Conservation (phyloP, 1,140 invertebrate genomes). For the Euura lappo region DNA sequence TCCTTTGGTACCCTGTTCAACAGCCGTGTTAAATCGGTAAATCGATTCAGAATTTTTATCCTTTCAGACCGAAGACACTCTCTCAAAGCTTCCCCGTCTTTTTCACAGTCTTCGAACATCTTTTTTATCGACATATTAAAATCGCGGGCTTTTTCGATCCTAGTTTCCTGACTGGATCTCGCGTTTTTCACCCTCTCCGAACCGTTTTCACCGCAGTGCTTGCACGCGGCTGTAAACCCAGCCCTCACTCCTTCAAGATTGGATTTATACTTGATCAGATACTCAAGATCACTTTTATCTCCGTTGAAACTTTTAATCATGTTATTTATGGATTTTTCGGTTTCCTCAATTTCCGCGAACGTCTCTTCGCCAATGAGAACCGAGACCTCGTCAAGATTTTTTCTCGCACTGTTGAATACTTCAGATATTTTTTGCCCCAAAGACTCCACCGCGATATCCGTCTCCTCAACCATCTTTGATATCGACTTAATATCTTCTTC, state of each 20-base stretch:
- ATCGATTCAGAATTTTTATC: not conserved
- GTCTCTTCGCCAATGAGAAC: slow-evolving; percentile 2
- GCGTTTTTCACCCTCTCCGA: slow-evolving; percentile 1
- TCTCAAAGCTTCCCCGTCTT: not conserved
- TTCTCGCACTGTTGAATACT: not conserved
- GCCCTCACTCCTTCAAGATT: not conserved
- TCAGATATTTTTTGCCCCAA: slow-evolving; percentile 3
- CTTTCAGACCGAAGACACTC: not conserved
- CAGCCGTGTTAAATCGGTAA: not conserved
- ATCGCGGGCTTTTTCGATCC: slow-evolving; percentile 8
- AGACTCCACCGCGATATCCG: slow-evolving; percentile 6
- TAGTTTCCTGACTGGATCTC: slow-evolving; percentile 3
- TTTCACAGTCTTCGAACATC: not conserved
- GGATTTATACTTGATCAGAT: slow-evolving; percentile 4
- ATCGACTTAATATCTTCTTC: slow-evolving; percentile 10
- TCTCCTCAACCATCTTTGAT: slow-evolving; percentile 8
- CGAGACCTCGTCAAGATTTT: not conserved
- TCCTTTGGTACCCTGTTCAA: not conserved
- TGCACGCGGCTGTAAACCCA: not conserved
- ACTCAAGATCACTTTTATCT: slow-evolving; percentile 3
- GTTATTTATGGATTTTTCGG: slow-evolving; percentile 13
- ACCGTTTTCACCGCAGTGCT: slow-evolving; percentile 15
- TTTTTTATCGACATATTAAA: slow-evolving; percentile 2
- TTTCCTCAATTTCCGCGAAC: not conserved
- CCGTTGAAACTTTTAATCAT: not conserved